Percentiles rank a stretch among this genome's conserved stretches.
These are phyloP conservation scores for Tenthredo livida DNA, from an alignment of 2,888 invertebrate genomes.

Conservation along the genomic window DNA sequence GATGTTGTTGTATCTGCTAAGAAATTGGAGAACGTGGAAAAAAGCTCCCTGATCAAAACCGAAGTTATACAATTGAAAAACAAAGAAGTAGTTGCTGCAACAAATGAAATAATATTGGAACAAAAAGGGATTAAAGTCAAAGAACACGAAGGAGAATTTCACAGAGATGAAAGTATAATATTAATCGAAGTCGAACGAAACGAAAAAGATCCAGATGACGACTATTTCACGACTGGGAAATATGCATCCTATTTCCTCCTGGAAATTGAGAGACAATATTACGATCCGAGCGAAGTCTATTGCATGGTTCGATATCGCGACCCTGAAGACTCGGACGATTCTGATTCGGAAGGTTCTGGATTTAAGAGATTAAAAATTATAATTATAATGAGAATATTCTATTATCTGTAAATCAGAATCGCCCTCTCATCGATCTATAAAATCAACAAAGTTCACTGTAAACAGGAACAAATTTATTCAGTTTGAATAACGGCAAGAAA, in stretches of 20 bases:
- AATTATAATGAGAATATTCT: conserved; percentile 12
- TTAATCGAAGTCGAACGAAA: conserved; percentile 64
- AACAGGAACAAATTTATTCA: background rate
- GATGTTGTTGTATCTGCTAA: background rate
- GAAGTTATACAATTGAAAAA: background rate
- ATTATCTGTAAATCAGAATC: background rate
- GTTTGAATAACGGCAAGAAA: background rate
- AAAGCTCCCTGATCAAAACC: background rate
- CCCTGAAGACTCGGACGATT: conserved; percentile 58
- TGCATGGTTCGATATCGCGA: conserved; percentile 69
- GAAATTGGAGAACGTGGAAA: background rate
- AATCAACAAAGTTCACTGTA: background rate
- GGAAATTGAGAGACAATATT: conserved; percentile 72
- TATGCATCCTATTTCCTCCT: conserved; percentile 73
- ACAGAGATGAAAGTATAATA: conserved; percentile 66
- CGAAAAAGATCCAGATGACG: conserved; percentile 66
- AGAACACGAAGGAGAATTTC: conserved; percentile 59
- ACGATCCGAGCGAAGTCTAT: conserved; percentile 71
- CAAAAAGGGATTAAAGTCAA: background rate
- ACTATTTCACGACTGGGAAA: conserved; percentile 74
- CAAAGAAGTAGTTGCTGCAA: background rate
- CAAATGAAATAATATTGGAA: background rate
- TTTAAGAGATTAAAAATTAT: conserved; percentile 24
- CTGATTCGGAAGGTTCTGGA: conserved; percentile 38
- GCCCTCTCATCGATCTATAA: background rate